Conservation (phyloP, 2,113 vertebrate species). For the Thymallus thymallus region DNA sequence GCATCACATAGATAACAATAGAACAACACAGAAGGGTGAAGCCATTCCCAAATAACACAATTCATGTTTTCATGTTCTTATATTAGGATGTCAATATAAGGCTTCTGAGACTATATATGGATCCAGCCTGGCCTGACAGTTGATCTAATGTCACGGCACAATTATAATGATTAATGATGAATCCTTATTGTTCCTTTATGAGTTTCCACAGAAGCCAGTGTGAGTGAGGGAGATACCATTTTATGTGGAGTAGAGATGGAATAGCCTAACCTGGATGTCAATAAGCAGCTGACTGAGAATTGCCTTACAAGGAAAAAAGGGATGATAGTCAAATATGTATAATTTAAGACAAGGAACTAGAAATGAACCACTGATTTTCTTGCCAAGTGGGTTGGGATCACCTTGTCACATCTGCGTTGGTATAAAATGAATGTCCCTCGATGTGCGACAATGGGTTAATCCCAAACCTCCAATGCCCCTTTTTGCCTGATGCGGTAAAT, state of each 20-base stretch:
- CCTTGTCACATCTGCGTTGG: conserved; percentile 24
- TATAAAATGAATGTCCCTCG: conserved; percentile 41
- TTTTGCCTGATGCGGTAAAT: conserved; percentile 26
- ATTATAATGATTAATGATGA: conserved; percentile 72
- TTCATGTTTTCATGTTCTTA: conserved; percentile 9
- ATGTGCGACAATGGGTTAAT: conserved; percentile 47
- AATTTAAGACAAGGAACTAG: conserved; percentile 24
- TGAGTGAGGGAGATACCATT: conserved; percentile 55
- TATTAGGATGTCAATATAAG: conserved; percentile 64
- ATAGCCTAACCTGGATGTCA: conserved; percentile 42
- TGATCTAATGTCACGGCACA: conserved; percentile 65
- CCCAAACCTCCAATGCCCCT: conserved; percentile 40
- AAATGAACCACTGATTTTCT: conserved; percentile 37
- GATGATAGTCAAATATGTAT: conserved; percentile 57
- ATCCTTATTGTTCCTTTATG: conserved; percentile 75
- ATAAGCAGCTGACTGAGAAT: conserved; percentile 42
- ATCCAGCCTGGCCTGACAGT: conserved; percentile 64
- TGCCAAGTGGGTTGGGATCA: conserved; percentile 34
- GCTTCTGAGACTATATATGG: conserved; percentile 59
- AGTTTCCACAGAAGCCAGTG: conserved; percentile 65
- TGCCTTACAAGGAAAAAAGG: conserved; percentile 36
- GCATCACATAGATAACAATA: conserved; percentile 18
- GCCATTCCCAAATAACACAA: background rate
- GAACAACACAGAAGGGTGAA: conserved; percentile 22
- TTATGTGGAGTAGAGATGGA: conserved; percentile 39